A percentile compares a stretch with the other conserved stretches of the same genome.
These are phyloP conservation scores for Rhopalosiphum maidis DNA, from an alignment of 1,140 invertebrate species.

Conservation along the genomic window DNA sequence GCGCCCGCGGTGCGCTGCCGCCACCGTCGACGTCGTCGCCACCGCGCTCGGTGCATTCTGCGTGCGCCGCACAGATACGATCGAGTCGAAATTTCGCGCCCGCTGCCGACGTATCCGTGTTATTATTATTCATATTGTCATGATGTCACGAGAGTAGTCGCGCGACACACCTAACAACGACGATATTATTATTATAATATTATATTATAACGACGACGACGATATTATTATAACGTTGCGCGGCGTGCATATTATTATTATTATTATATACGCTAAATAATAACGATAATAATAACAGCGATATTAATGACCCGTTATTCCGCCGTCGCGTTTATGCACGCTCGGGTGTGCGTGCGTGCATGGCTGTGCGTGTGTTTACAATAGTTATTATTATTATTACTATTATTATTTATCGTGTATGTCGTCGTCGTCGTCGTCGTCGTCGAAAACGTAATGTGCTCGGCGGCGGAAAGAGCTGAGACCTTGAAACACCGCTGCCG, in stretches of 20 bases:
- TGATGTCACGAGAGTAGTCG: background rate
- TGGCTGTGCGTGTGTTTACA: background rate
- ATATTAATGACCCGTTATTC: constrained; percentile 1
- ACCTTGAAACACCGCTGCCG: constrained; percentile 35
- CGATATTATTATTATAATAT: background rate
- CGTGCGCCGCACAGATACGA: background rate
- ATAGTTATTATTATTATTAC: background rate
- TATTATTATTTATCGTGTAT: background rate
- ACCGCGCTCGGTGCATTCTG: background rate
- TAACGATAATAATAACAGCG: background rate
- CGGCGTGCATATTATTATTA: background rate
- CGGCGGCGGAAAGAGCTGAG: background rate
- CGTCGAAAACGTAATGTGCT: constrained; percentile 5
- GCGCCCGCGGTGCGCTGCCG: background rate
- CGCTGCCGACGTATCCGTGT: background rate
- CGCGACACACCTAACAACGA: background rate
- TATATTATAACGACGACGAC: background rate
- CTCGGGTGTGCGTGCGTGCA: background rate
- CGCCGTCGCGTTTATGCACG: constrained; percentile 8
- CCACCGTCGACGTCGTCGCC: background rate
- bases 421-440: background rate
- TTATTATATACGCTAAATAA: background rate
- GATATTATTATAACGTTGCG: background rate
- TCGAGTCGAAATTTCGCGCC: background rate
- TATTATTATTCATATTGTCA: no score